A percentile compares a stretch with the other conserved stretches of the same genome.
These are phyloP conservation scores for Papilio glaucus DNA, from an alignment of 1,140 invertebrate genomes.

Conservation along the genomic window DNA sequence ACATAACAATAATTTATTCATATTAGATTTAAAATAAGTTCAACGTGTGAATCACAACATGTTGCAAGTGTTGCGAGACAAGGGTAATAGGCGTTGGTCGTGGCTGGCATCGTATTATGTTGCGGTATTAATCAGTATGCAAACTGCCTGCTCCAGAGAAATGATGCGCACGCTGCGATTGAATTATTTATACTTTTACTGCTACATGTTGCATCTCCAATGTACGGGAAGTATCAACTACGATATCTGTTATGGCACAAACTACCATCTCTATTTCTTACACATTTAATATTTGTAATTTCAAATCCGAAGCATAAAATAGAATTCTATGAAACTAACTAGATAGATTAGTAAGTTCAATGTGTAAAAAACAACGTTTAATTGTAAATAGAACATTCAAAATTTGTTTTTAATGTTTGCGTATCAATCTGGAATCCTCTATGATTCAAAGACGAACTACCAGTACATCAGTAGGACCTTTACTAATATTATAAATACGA, in stretches of 20 bases:
- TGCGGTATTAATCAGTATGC: slow-evolving; percentile 57
- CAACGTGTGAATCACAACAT: slow-evolving; percentile 46
- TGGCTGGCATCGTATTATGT: slow-evolving; percentile 46
- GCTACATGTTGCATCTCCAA: background rate
- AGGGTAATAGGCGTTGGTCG: slow-evolving; percentile 34
- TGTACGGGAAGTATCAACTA: background rate
- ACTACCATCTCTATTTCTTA: no score
- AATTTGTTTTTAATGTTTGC: no score
- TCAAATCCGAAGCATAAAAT: no score
- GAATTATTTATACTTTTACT: slow-evolving; percentile 28
- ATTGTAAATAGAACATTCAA: no score
- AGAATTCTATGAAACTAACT: no score
- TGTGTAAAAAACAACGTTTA: no score
- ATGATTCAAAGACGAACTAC: no score
- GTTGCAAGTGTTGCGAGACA: slow-evolving; percentile 40
- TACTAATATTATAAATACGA: no score
- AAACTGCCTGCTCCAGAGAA: slow-evolving; percentile 46
- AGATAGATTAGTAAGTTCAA: no score
- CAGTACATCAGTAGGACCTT: no score
- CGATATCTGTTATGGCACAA: background rate
- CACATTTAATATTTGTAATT: no score
- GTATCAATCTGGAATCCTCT: no score
- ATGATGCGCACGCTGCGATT: slow-evolving; percentile 9
- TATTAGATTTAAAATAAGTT: slow-evolving; percentile 43
- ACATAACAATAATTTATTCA: background rate